Conservation (phyloP, 2,888 invertebrate species). For the Caenorhabditis panamensis region DNA sequence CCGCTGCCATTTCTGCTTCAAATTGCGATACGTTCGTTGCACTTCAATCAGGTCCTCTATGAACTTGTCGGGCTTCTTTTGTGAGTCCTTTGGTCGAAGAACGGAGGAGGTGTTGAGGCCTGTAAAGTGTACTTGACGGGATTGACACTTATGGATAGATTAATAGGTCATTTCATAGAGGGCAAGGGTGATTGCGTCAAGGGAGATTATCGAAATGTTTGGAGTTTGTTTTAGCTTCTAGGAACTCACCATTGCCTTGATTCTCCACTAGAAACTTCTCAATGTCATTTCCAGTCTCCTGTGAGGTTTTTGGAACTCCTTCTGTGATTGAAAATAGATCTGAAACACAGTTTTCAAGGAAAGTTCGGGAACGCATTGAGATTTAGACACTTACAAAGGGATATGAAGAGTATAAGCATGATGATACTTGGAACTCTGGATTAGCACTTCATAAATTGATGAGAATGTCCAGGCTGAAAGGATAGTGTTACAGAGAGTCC, state of each 20-base stretch:
- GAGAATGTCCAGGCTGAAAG: too few relatives aligned
- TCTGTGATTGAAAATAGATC: not conserved
- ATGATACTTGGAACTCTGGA: too few relatives aligned
- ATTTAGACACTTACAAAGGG: too few relatives aligned
- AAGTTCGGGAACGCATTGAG: too few relatives aligned
- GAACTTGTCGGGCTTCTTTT: slow-evolving; percentile 50
- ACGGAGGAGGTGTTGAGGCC: slow-evolving; percentile 4
- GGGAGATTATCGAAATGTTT: too few relatives aligned
- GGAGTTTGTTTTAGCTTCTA: not conserved
- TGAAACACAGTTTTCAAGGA: not conserved
- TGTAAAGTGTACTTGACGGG: slow-evolving; percentile 28
- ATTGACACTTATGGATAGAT: not conserved
- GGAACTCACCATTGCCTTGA: not conserved
- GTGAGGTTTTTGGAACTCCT: slow-evolving; percentile 11
- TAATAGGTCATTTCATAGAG: not conserved
- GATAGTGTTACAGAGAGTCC: too few relatives aligned
- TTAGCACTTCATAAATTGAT: too few relatives aligned
- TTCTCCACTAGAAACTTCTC: slow-evolving; percentile 22
- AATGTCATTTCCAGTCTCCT: slow-evolving; percentile 44
- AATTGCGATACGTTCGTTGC: slow-evolving; percentile 45
- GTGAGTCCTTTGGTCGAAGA: too few relatives aligned
- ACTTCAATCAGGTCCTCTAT: slow-evolving; percentile 63
- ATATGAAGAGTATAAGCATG: too few relatives aligned
- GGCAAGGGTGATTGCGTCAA: not conserved
- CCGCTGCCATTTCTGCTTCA: slow-evolving; percentile 57